phyloP scores from a whole-genome alignment of 2,888 invertebrate species.

The Andrena dorsata region DNA sequence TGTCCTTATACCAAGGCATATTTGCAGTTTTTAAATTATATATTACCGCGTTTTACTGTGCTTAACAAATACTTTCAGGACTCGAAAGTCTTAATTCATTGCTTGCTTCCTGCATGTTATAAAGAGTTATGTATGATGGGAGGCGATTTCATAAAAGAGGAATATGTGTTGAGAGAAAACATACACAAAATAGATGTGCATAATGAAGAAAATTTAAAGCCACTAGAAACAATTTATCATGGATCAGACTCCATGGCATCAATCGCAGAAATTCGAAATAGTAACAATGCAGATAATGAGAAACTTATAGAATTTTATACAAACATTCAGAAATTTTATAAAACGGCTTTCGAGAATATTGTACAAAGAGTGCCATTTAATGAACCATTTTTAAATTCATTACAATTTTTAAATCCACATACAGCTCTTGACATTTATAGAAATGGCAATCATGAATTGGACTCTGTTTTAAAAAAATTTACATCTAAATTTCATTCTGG shows the following conservation, averaged over 20 bases:
- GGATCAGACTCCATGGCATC: not conserved
- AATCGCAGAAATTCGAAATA: not conserved
- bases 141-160: too few species aligned
- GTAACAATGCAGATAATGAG: not conserved
- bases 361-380: not conserved
- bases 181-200: too few species aligned
- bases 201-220: not conserved
- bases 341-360: not conserved
- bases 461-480: not conserved
- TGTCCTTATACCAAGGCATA: not conserved
- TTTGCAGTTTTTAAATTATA: not conserved
- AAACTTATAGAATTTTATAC: slow-evolving; percentile 4
- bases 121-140: too few species aligned
- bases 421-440: not conserved
- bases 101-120: too few species aligned
- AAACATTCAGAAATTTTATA: slow-evolving; percentile 1
- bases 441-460: too few species aligned
- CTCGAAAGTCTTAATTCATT: too few species aligned
- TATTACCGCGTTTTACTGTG: not conserved
- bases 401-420: not conserved
- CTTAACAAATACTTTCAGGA: too few species aligned
- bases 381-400: not conserved
- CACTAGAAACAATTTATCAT: not conserved
- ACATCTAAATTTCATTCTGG: not conserved
- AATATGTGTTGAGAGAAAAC: too few species aligned